phyloP scores from a whole-genome alignment of 2,888 invertebrate genomes.

The Mechanitis messenoides region DNA sequence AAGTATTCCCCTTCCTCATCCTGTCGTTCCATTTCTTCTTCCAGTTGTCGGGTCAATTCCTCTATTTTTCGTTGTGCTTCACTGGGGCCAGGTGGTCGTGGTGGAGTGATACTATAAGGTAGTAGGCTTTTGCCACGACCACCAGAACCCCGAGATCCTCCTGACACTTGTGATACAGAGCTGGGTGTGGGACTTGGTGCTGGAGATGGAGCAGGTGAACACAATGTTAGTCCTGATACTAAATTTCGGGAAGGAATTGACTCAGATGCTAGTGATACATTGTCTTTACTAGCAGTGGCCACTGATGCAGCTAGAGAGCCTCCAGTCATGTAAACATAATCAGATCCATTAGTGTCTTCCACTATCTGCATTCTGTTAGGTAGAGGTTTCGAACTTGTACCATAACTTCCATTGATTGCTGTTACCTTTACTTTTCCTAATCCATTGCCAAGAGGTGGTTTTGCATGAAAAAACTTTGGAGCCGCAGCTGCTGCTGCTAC shows the following conservation, averaged over 20 bases:
- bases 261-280: constrained; percentile 58
- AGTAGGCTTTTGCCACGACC: constrained; percentile 81
- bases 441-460: constrained; percentile 77
- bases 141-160: constrained; percentile 76
- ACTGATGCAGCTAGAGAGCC: constrained; percentile 73
- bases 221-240: constrained; percentile 64
- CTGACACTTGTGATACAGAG: constrained; percentile 77
- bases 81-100: constrained; percentile 90
- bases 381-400: constrained; percentile 42
- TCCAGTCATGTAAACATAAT: constrained; percentile 92
- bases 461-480: constrained; percentile 76
- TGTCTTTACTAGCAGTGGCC: constrained; percentile 66
- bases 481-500: constrained; percentile 64
- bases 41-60: constrained; percentile 92
- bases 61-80: constrained; percentile 96
- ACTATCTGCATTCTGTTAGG: constrained; percentile 70
- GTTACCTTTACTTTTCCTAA: constrained; percentile 56
- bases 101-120: constrained; percentile 92
- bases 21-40: constrained; percentile 96
- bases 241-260: constrained; percentile 60
- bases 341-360: constrained; percentile 85
- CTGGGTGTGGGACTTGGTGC: constrained; percentile 81
- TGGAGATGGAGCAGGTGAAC: constrained; percentile 74
- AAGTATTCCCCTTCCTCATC: constrained; percentile 98
- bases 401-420: constrained; percentile 53